phyloP scores from a whole-genome alignment of 2,888 invertebrate genomes.

The Sesia bembeciformis region DNA sequence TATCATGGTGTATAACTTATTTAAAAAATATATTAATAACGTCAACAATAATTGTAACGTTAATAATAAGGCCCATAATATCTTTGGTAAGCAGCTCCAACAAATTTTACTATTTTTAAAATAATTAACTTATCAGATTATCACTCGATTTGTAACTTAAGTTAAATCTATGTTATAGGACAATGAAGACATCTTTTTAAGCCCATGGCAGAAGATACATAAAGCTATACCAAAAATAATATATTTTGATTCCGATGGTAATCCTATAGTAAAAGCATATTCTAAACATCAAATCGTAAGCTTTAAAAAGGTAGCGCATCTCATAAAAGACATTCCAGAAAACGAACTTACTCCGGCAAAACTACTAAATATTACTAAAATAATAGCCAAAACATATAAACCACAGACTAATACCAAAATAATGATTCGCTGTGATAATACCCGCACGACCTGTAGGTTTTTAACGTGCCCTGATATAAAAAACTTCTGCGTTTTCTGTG shows the following conservation, averaged over 20 bases:
- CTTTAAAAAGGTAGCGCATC: conserved; percentile 7
- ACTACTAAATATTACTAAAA: background rate
- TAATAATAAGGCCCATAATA: too few species aligned
- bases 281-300: conserved; percentile 12
- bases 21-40: too few species aligned
- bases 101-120: too few species aligned
- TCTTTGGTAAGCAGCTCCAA: too few species aligned
- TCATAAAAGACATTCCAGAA: background rate
- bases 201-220: conserved; percentile 35
- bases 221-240: conserved; percentile 26
- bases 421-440: conserved; percentile 31
- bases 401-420: conserved; percentile 24
- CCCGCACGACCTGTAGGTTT: conserved; percentile 32
- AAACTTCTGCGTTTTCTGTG: conserved; percentile 38
- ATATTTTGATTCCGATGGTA: conserved; percentile 28
- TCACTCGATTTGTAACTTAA: too few species aligned
- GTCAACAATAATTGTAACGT: too few species aligned
- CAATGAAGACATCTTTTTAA: conserved; percentile 22
- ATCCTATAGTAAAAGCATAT: conserved; percentile 14
- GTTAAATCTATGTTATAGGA: conserved; percentile 12
- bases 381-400: background rate
- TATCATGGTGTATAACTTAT: too few species aligned
- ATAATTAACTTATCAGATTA: too few species aligned
- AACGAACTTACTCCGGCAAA: background rate
- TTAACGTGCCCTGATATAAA: conserved; percentile 34